Percentiles rank a stretch among this genome's conserved stretches.
These are phyloP conservation scores for Megamerina dolium DNA, from an alignment of 2,888 invertebrate genomes.

Conservation along the genomic window DNA sequence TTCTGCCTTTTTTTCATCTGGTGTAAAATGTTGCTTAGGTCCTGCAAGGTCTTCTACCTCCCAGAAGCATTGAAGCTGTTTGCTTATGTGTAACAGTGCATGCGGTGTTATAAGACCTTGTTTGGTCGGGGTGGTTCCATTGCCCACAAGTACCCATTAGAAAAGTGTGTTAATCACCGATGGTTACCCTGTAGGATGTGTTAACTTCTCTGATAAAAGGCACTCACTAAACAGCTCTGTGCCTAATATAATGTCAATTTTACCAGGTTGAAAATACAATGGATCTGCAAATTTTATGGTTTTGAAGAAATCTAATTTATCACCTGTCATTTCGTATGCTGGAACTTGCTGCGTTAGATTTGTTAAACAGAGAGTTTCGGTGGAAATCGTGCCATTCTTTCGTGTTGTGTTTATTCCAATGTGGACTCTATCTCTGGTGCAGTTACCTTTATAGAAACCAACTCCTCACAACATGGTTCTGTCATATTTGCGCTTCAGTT, in stretches of 20 bases:
- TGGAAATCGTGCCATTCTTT: conserved; percentile 1
- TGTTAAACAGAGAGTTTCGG: conserved; percentile 8
- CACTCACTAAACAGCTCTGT: conserved; percentile 8
- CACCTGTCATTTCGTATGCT: neutral
- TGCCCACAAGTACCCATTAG: conserved; percentile 8
- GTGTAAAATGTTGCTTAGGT: neutral
- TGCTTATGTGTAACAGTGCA: neutral
- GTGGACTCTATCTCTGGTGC: conserved; percentile 9
- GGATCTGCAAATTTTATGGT: conserved; percentile 7
- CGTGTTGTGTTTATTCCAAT: conserved; percentile 5
- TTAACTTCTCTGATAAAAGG: conserved; percentile 1
- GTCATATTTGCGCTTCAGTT: too few relatives aligned
- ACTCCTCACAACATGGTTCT: conserved; percentile 10
- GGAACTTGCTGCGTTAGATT: conserved; percentile 11
- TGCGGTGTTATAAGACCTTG: neutral
- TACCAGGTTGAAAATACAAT: conserved; percentile 1
- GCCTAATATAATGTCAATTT: conserved; percentile 10
- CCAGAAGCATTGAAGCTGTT: conserved; percentile 12
- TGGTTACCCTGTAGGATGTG: conserved; percentile 7
- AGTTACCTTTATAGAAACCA: neutral
- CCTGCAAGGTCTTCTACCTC: conserved; percentile 4
- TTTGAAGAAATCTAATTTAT: conserved; percentile 9
- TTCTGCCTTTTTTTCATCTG: conserved; percentile 2
- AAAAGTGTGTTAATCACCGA: conserved; percentile 7
- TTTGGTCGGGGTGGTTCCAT: neutral